phyloP scores from a whole-genome alignment of 2,888 invertebrate species.

The Cephus pygmeus region DNA sequence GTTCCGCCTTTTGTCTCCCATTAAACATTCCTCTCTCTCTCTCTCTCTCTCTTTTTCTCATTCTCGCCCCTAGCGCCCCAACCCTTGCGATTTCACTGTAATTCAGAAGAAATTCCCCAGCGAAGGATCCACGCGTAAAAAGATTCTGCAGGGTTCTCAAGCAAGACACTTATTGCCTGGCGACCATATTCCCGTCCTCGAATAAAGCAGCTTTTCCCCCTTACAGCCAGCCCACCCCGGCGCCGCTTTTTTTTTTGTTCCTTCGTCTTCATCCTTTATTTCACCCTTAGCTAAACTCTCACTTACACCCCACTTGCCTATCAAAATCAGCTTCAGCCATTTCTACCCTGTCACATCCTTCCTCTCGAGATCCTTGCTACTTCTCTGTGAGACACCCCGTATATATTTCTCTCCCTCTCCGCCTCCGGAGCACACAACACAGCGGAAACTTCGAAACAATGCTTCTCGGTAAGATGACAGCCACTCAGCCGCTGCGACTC shows the following conservation, averaged over 20 bases:
- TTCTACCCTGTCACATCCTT: neutral
- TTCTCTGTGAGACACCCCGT: slow-evolving; percentile 6
- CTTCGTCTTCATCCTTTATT: no score
- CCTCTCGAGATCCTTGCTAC: slow-evolving; percentile 16
- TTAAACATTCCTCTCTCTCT: neutral
- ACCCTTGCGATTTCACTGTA: neutral
- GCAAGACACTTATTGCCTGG: no score
- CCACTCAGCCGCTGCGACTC: slow-evolving; percentile 15
- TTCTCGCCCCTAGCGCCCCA: neutral
- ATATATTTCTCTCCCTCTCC: slow-evolving; percentile 14
- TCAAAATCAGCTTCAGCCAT: no score
- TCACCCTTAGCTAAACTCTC: no score
- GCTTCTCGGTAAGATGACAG: slow-evolving; percentile 29
- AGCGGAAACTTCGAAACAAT: slow-evolving; percentile 28
- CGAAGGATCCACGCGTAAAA: no score
- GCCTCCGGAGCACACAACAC: slow-evolving; percentile 12
- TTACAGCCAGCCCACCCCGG: no score
- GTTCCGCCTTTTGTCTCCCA: no score
- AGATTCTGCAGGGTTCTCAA: no score
- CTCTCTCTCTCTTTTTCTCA: neutral
- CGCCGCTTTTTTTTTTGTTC: no score
- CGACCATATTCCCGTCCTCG: neutral
- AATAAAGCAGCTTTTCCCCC: no score
- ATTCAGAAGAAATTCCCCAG: no score
- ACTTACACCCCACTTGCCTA: no score